Conservation (phyloP, 2,797 vertebrate genomes). For the Synaphobranchus kaupii region DNA sequence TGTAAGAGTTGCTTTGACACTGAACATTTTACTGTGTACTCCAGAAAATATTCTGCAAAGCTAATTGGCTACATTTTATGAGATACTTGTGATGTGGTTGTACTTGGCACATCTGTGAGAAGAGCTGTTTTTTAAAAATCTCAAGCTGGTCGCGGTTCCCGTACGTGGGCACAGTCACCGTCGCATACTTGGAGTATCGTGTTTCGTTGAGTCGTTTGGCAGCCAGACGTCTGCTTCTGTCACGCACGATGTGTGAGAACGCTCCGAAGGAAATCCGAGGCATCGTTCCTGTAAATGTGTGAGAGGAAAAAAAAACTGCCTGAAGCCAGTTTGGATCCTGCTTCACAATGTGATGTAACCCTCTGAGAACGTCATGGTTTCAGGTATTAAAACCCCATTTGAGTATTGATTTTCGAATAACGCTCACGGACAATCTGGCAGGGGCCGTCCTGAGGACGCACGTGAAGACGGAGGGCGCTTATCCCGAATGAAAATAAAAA, state of each 20-base stretch:
- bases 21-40: not conserved
- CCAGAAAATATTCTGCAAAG: not conserved
- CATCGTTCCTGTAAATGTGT: not conserved
- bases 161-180: not conserved
- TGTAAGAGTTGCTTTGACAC: too few relatives aligned
- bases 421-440: constrained; percentile 30
- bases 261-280: constrained; percentile 19
- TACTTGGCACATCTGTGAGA: not conserved
- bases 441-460: constrained; percentile 28
- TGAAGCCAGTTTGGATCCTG: constrained; percentile 48
- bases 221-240: not conserved
- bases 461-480: constrained; percentile 1
- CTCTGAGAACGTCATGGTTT: constrained; percentile 44
- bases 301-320: constrained; percentile 20
- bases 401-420: constrained; percentile 46
- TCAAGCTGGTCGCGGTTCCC: not conserved
- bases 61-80: not conserved
- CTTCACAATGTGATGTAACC: constrained; percentile 40
- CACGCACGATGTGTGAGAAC: constrained; percentile 6
- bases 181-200: constrained; percentile 35
- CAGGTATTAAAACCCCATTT: constrained; percentile 47
- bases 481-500: constrained; percentile 29
- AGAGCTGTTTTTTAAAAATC: not conserved
- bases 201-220: constrained; percentile 11
- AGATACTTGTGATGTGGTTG: not conserved